Evolutionary conservation across 2,888 invertebrate genomes (phyloP).

Genomic region (Chromoteleia sp.): DNA sequence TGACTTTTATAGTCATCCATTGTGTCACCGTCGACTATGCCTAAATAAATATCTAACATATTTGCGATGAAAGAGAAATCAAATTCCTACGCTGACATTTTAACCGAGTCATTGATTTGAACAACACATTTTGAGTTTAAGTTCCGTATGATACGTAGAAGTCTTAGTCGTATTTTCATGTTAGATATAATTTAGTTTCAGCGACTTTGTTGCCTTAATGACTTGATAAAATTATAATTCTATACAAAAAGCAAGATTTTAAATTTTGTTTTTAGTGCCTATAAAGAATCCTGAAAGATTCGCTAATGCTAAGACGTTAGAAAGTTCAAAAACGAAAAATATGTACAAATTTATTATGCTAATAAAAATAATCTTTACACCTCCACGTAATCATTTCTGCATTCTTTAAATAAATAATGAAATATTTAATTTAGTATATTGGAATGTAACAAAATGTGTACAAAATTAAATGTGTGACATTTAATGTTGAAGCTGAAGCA

Average conservation of each 20-base stretch:
- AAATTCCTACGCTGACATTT: conserved; percentile 62
- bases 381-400: not conserved
- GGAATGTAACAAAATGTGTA: no score
- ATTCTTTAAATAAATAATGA: no score
- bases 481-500: no score
- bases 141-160: not conserved
- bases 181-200: not conserved
- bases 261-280: not conserved
- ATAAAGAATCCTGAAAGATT: not conserved
- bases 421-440: no score
- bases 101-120: conserved; percentile 49
- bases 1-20: conserved; percentile 36
- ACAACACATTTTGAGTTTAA: conserved; percentile 29
- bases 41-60: conserved; percentile 56
- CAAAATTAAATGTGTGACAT: no score
- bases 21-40: conserved; percentile 33
- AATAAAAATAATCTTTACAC: not conserved
- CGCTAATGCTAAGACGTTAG: no score
- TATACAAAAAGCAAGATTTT: no score
- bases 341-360: no score
- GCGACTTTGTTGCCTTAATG: conserved; percentile 26
- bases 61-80: conserved; percentile 59
- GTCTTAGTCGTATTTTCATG: conserved; percentile 1
- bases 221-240: conserved; percentile 7
- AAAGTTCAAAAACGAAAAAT: no score